Percentiles rank a stretch among this genome's conserved stretches.
These are phyloP conservation scores for Hydrolagus colliei DNA, from an alignment of 2,797 vertebrate genomes.

Conservation along the genomic window DNA sequence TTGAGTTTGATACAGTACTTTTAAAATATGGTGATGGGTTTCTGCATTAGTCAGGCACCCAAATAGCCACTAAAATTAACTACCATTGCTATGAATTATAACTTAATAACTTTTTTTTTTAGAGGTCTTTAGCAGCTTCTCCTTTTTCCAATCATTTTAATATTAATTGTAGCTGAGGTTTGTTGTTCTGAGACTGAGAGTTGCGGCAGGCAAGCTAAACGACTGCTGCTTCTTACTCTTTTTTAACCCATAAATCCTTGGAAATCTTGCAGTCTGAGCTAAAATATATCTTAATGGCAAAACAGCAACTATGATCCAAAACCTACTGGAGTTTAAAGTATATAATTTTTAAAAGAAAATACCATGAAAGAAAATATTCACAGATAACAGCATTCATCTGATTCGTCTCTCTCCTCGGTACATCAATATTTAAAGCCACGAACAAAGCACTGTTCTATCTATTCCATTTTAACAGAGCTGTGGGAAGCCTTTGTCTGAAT, in stretches of 20 bases:
- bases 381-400: not conserved
- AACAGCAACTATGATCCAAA: not conserved
- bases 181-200: not conserved
- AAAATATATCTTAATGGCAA: not conserved
- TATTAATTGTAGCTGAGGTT: not conserved
- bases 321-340: not conserved
- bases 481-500: not conserved
- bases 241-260: not conserved
- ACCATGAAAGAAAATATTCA: not conserved
- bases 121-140: too few species aligned
- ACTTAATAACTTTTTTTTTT: too few species aligned
- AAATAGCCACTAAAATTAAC: too few species aligned
- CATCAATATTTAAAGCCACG: not conserved
- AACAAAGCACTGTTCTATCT: not conserved
- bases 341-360: not conserved
- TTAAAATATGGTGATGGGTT: too few species aligned
- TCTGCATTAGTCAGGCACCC: too few species aligned
- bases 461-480: not conserved
- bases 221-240: not conserved
- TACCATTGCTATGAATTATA: too few species aligned
- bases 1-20: too few species aligned
- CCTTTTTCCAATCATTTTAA: too few species aligned
- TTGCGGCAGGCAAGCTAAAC: too few species aligned
- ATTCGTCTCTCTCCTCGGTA: not conserved
- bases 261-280: not conserved